A percentile compares a stretch with the other conserved stretches of the same genome.
Conservation (phyloP, 2,113 vertebrate species). For the Rutilus rutilus region DNA sequence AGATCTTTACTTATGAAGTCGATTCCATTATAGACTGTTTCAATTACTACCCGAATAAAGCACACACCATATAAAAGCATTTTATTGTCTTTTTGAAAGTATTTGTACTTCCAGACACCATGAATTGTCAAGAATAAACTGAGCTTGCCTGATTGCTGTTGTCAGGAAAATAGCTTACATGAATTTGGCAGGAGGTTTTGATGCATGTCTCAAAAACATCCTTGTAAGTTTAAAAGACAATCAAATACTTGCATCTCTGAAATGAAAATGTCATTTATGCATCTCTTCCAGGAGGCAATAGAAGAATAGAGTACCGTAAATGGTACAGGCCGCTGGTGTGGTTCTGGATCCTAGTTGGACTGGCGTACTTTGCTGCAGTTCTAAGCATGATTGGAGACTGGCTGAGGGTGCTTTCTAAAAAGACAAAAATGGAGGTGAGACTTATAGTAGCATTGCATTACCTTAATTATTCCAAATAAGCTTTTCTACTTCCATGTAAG, state of each 20-base stretch:
- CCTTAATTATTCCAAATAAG: not conserved
- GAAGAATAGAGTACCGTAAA: constrained; percentile 86
- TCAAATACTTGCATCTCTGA: not conserved
- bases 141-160: not conserved
- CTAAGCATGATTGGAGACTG: constrained; percentile 98
- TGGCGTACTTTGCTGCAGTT: constrained; percentile 95
- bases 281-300: constrained; percentile 83
- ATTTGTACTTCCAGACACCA: not conserved
- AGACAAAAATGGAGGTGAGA: constrained; percentile 96
- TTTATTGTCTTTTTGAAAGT: not conserved
- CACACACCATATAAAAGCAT: not conserved
- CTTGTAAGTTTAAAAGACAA: constrained; percentile 5
- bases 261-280: not conserved
- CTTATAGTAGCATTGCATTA: not conserved
- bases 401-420: constrained; percentile 94
- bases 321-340: constrained; percentile 95
- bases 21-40: not conserved
- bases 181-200: not conserved
- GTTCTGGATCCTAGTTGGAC: constrained; percentile 97
- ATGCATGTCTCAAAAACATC: not conserved
- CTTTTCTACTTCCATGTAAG: not conserved
- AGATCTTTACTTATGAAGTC: not conserved
- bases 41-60: not conserved
- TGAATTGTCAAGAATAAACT: not conserved
- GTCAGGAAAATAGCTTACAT: not conserved